phyloP scores from a whole-genome alignment of 1,140 invertebrate species.

The Orchestia grillus region DNA sequence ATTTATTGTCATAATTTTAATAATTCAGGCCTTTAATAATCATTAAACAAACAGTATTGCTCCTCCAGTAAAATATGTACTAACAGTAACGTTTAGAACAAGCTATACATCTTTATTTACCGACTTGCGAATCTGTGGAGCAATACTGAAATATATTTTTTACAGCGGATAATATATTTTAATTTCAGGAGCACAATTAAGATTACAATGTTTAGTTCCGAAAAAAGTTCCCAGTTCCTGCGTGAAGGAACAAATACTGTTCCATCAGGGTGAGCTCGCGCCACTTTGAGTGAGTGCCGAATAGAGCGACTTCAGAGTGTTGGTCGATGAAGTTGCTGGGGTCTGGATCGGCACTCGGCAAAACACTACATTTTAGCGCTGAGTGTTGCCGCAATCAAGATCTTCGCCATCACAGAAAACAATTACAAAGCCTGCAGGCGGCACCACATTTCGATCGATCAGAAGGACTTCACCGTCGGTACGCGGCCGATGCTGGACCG shows the following conservation, averaged over 20 bases:
- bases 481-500: neutral
- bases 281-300: neutral
- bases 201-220: neutral
- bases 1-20: too few species aligned
- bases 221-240: too few species aligned
- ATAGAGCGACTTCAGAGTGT: neutral
- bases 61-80: too few species aligned
- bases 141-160: neutral
- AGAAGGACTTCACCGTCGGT: neutral
- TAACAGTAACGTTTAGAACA: too few species aligned
- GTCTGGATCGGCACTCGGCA: neutral
- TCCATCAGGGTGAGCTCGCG: neutral
- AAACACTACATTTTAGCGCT: constrained; percentile 47
- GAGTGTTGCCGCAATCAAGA: constrained; percentile 54
- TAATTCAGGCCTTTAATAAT: too few species aligned
- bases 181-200: neutral
- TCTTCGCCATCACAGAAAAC: constrained; percentile 52
- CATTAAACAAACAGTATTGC: too few species aligned
- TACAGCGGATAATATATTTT: neutral
- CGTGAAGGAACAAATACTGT: neutral
- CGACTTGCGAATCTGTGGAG: too few species aligned
- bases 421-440: constrained; percentile 32
- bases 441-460: constrained; percentile 45
- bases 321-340: constrained; percentile 10
- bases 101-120: too few species aligned